These are phyloP conservation scores for Tyrannus savana DNA, from an alignment of 2,113 vertebrate species.

Conservation along the genomic window DNA sequence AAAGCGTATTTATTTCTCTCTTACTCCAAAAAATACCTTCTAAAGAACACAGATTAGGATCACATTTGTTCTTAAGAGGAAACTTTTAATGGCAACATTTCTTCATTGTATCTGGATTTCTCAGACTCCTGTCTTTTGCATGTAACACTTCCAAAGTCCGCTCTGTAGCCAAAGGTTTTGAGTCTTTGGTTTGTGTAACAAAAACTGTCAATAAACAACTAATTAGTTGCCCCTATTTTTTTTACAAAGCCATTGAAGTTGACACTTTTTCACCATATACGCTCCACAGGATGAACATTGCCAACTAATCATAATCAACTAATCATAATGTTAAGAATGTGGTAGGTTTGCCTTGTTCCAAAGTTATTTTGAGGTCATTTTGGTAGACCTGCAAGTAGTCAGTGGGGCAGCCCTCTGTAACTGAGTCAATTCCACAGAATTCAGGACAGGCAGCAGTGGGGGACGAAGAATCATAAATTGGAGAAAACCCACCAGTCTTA, in stretches of 20 bases:
- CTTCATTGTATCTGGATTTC: not conserved
- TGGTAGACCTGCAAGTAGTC: not conserved
- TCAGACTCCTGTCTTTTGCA: not conserved
- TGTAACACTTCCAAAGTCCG: not conserved
- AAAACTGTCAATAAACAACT: not conserved
- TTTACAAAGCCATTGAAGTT: not conserved
- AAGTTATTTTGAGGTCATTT: conserved; percentile 30
- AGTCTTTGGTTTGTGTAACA: not conserved
- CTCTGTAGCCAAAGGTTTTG: not conserved
- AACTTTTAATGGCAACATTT: not conserved
- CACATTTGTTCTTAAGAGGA: not conserved
- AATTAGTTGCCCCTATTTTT: not conserved
- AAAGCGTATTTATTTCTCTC: not conserved
- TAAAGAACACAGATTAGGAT: not conserved
- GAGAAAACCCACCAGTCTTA: not conserved
- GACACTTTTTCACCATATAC: not conserved
- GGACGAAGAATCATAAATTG: not conserved
- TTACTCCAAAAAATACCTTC: not conserved
- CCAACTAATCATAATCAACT: not conserved
- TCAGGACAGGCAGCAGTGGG: not conserved
- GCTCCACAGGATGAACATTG: not conserved
- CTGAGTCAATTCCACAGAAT: not conserved
- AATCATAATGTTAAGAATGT: not conserved
- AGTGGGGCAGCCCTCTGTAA: not conserved
- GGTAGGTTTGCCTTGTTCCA: not conserved